Evolutionary conservation across 2,113 vertebrate species (phyloP).

Genomic region (Origma solitaria): DNA sequence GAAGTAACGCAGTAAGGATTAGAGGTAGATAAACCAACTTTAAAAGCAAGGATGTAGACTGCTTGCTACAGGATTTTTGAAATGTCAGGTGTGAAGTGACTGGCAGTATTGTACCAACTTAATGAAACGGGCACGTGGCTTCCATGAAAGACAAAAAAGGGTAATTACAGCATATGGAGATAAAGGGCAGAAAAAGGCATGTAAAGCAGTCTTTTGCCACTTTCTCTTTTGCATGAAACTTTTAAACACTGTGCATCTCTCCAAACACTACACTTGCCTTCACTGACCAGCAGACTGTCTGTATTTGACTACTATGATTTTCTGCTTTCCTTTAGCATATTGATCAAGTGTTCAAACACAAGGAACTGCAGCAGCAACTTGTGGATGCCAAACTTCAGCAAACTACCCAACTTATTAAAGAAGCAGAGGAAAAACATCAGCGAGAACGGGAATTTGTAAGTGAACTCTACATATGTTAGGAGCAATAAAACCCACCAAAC

Average conservation of each 20-base stretch:
- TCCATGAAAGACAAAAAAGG: background rate
- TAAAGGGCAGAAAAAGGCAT: fast-evolving
- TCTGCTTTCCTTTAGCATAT: slow-evolving; percentile 81
- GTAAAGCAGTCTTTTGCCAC: background rate
- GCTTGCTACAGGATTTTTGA: background rate
- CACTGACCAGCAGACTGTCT: background rate
- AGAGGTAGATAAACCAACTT: background rate
- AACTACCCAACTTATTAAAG: slow-evolving; percentile 94
- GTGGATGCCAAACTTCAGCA: slow-evolving; percentile 96
- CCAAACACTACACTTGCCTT: background rate
- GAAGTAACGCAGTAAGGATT: background rate
- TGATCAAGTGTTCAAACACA: slow-evolving; percentile 98
- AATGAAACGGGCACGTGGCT: background rate
- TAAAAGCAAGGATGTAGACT: background rate
- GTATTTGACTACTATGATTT: background rate
- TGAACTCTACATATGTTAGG: background rate
- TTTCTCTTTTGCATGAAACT: background rate
- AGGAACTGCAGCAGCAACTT: slow-evolving; percentile 95
- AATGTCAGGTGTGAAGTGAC: background rate
- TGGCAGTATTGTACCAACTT: background rate
- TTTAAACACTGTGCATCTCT: background rate
- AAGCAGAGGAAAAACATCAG: slow-evolving; percentile 95
- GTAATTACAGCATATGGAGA: background rate
- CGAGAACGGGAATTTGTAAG: slow-evolving; percentile 94
- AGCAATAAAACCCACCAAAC: background rate